Conservation (phyloP, 30 jellyfish, hydroid and myxozoan genomes). For the Hydra vulgaris region DNA sequence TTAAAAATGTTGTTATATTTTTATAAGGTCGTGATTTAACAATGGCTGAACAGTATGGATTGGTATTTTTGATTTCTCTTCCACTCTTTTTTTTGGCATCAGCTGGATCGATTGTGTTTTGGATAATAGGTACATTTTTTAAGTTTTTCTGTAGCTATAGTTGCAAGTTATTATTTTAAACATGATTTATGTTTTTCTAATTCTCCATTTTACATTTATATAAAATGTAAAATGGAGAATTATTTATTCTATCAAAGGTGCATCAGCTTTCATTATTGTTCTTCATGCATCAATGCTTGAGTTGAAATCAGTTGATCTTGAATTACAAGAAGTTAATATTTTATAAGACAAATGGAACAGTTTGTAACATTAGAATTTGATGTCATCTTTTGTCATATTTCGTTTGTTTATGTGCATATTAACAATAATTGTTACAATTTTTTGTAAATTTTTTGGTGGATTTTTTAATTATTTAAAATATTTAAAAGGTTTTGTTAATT, state of each 20-base stretch:
- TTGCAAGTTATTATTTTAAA: background rate
- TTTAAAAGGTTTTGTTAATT: too few relatives aligned
- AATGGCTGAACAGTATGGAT: constrained; percentile 65
- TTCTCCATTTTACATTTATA: too few relatives aligned
- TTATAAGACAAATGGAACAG: too few relatives aligned
- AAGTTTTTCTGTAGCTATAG: background rate
- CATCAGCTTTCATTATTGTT: constrained; percentile 56
- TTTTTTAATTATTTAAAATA: too few relatives aligned
- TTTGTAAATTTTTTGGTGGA: too few relatives aligned
- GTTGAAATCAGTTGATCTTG: constrained; percentile 12
- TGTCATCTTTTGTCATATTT: background rate
- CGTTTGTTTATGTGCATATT: background rate
- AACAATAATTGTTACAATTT: too few relatives aligned
- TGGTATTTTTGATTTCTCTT: constrained; percentile 50
- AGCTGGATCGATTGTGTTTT: constrained; percentile 90
- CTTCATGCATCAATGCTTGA: constrained; percentile 69
- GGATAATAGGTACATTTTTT: constrained; percentile 75
- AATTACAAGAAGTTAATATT: constrained; percentile 35
- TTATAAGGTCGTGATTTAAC: constrained; percentile 74
- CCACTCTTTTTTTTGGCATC: constrained; percentile 89
- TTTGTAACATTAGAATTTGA: background rate
- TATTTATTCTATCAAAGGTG: constrained; percentile 42
- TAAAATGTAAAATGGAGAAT: too few relatives aligned
- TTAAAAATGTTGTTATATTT: background rate
- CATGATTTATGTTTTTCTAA: background rate